Base-by-base conservation (phyloP, 2,888 invertebrate species). In the Eristalis arbustorum region DNA sequence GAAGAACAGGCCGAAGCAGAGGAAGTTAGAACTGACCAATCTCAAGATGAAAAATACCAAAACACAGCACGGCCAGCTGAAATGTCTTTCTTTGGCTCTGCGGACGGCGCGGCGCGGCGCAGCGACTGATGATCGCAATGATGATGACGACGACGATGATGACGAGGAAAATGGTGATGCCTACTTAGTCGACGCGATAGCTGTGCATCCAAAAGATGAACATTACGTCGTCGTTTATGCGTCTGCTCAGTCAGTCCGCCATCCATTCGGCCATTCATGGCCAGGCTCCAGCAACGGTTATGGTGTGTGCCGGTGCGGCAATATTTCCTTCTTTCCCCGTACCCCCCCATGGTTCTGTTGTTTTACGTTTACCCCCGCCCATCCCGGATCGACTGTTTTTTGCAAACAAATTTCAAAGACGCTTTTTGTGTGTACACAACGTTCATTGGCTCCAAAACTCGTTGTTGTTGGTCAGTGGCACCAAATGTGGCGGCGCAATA, bases 51-150 rank as follows among this genome's bases (percentile, higher is more conserved):
- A 75, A 80, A 75, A 81, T 71, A 81, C 75, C 75, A 75, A 81
- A 81, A 81, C 81, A 75, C 83, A 72, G 64, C 83, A 73, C 76
- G 72, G 62, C 14, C 87, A 74, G 73, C 77, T 87, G 82, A 71
- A 83, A 80, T 80, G 83, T 79, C 80, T 88, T 88, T 84, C 79
- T 80, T 84, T 77, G 88, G 73, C 75, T 37, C 37, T 37, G 64
- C 22, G 61, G 61, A 23, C 31, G 31, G 8, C 31, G 1, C 6
- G 31, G 6, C 31, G 18, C 28, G 18, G 28, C 10, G n/a, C 6
- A n/a, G 23, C 49, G 62, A 57, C 10, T 56, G 57, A 75, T 37
- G 37, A 59, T 57, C 56, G 40, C 3, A n/a, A 56, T 31, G 22
- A 56, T 22, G 56, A 34, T 10, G 28, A n/a, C 34, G 68, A 57